phyloP scores from a whole-genome alignment of 2,113 vertebrate genomes.

The Bettongia penicillata region DNA sequence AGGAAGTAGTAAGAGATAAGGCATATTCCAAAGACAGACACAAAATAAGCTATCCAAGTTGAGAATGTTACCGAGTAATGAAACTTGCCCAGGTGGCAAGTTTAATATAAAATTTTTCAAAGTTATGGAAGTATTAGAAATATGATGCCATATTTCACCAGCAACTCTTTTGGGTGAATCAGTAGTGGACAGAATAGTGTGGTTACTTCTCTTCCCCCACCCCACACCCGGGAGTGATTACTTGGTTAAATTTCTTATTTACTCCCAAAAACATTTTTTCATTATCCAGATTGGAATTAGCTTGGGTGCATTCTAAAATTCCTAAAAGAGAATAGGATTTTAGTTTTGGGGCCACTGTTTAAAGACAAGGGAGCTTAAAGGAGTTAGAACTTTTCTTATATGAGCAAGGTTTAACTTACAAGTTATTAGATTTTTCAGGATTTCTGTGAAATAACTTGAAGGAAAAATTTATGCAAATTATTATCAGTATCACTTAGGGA shows the following conservation, averaged over 20 bases:
- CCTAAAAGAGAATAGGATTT: neutral
- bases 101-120: slow-evolving; percentile 29
- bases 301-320: neutral
- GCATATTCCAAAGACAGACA: neutral
- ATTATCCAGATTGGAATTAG: slow-evolving; percentile 1
- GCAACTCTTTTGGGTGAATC: slow-evolving; percentile 3
- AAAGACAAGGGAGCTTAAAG: neutral
- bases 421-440: neutral
- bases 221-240: neutral
- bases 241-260: neutral
- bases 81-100: slow-evolving; percentile 8
- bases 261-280: neutral
- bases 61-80: neutral
- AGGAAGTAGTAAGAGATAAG: neutral
- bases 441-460: neutral
- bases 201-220: neutral
- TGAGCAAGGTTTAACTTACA: neutral
- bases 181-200: neutral
- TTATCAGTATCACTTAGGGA: neutral
- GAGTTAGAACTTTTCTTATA: neutral
- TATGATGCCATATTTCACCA: neutral
- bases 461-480: neutral
- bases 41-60: neutral
- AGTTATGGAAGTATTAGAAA: neutral
- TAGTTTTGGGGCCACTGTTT: slow-evolving; percentile 3